These are phyloP conservation scores for Clostera curtula DNA, from an alignment of 2,888 invertebrate genomes.

Conservation along the genomic window DNA sequence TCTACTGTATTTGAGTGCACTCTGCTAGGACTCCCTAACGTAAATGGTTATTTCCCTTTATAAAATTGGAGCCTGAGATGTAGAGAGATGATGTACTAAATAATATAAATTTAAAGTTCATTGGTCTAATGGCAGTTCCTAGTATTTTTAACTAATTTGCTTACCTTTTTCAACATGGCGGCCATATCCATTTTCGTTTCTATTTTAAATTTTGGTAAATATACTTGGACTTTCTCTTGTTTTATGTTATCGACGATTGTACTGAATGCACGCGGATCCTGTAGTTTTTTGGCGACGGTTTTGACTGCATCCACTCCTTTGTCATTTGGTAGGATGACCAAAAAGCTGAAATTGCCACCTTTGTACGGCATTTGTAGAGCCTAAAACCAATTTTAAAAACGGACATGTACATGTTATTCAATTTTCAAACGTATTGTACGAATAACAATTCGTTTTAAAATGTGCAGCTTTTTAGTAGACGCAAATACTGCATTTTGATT, in stretches of 20 bases:
- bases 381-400: background rate
- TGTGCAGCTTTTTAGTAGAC: no score
- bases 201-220: background rate
- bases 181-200: background rate
- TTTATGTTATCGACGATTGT: background rate
- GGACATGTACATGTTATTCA: background rate
- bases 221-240: background rate
- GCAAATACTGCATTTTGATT: no score
- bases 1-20: no score
- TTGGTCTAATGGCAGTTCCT: no score
- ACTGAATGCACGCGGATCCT: background rate
- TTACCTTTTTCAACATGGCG: background rate
- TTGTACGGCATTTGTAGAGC: background rate
- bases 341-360: background rate
- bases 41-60: no score
- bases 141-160: no score
- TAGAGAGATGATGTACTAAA: constrained; percentile 8
- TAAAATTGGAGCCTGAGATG: constrained; percentile 15
- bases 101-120: no score
- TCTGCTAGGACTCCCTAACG: no score
- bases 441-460: no score
- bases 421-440: background rate
- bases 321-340: background rate
- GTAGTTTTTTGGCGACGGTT: background rate
- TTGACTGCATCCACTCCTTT: background rate